These are phyloP conservation scores for Lerema accius DNA, from an alignment of 1,140 invertebrate genomes.

Conservation along the genomic window DNA sequence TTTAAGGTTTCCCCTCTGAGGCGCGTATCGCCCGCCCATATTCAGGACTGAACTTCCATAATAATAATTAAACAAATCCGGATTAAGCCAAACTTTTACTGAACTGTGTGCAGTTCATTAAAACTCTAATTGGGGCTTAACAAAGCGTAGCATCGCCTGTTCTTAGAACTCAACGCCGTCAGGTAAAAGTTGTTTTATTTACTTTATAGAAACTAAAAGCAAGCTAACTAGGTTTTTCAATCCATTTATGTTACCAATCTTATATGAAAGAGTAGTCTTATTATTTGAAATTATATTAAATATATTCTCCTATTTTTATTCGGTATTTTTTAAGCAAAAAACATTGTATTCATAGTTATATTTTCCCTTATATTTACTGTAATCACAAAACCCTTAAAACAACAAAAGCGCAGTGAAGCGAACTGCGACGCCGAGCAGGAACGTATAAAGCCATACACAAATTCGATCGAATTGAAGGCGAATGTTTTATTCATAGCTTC, in stretches of 20 bases:
- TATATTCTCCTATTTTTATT: too few relatives aligned
- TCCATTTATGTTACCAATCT: too few relatives aligned
- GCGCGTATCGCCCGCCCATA: conserved; percentile 23
- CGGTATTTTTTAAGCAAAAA: too few relatives aligned
- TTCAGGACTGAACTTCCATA: conserved; percentile 32
- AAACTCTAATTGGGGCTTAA: conserved; percentile 50
- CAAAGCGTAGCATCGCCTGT: neutral
- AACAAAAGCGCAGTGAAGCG: conserved; percentile 25
- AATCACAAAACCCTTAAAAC: conserved; percentile 6
- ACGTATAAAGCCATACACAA: conserved; percentile 25
- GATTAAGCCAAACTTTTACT: conserved; percentile 44
- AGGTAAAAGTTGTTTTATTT: neutral
- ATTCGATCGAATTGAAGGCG: conserved; percentile 33
- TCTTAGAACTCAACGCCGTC: neutral
- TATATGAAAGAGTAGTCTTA: too few relatives aligned
- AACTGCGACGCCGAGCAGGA: conserved; percentile 4
- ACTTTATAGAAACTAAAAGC: too few relatives aligned
- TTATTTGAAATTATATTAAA: too few relatives aligned
- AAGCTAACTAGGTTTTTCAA: too few relatives aligned
- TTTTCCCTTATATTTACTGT: conserved; percentile 17
- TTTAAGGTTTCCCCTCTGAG: conserved; percentile 30
- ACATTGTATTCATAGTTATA: neutral
- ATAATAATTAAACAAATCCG: conserved; percentile 52
- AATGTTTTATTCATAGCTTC: conserved; percentile 39
- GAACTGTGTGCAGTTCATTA: conserved; percentile 47